Evolutionary conservation across 2,888 invertebrate species (phyloP), one percentile per base, ranked within the genome.

Genomic region (Cerastoderma edule): DNA sequence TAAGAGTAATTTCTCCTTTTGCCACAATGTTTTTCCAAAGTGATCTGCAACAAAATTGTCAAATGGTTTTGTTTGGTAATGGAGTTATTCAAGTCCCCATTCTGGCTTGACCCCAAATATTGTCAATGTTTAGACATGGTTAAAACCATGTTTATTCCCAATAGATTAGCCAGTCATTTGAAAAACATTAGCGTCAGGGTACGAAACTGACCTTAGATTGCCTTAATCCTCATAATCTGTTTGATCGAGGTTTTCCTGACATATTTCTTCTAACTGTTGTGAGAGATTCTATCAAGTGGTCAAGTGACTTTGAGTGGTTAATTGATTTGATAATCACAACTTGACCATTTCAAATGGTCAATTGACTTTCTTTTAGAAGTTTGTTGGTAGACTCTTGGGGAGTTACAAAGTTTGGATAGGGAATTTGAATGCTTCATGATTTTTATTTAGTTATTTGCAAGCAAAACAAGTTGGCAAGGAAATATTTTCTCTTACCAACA

Each of bases 111-210:
- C 50, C 50, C 50, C 50, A 50, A 50, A 22, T 13, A 24, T 22
- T 22, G 50, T 50, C 50, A 50, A 50, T 50, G 24, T 50, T 50
- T 50, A 50, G 50, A 50, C 50, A 22, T 22, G 10, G n/a, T 35
- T 60, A 60, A 60, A 57, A 60, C 60, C 39, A 19, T 60, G 60
- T 60, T 60, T 60, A 60, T 60, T 39, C 39, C 60, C 35, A 39
- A 39, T 33, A 60, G 60, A 60, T 60, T 60, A 60, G 35, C 27
- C 60, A 39, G 60, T 39, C 24, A 60, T 60, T 60, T 60, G 35
- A 60, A 60, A 60, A 60, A 60, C 60, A 60, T 60, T 60, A 60
- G 39, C 19, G 24, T 39, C 32, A 24, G 60, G 22, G 22, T 4
- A 28, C 5, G 22, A 13, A 60, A 60, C 35, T 60, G 60, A 39